Evolutionary conservation across 2,888 invertebrate species (phyloP).

Genomic region (Drosophila pegasa): DNA sequence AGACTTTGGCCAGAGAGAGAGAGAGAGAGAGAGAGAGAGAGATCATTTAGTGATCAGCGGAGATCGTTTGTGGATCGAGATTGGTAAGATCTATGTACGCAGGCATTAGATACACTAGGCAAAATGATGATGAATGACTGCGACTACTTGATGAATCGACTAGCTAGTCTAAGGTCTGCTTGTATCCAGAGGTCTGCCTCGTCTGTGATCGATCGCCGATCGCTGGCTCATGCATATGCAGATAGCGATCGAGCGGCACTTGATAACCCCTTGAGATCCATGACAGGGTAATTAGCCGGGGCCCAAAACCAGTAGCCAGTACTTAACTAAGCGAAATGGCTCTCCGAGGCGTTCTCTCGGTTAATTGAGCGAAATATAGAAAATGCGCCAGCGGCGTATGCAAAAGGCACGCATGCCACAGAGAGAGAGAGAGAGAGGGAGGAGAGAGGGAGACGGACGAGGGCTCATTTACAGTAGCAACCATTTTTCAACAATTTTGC

Average conservation of each 20-base stretch:
- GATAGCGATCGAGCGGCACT: conserved; percentile 10
- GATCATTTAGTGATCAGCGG: conserved; percentile 43
- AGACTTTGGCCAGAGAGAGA: conserved; percentile 22
- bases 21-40: conserved; percentile 25
- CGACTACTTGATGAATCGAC: too few species aligned
- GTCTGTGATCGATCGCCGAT: conserved; percentile 21
- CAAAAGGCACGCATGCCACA: conserved; percentile 15
- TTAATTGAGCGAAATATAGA: conserved; percentile 58
- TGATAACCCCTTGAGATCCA: conserved; percentile 10
- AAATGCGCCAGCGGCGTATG: conserved; percentile 43
- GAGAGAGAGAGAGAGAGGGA: too few species aligned
- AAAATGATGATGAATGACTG: too few species aligned
- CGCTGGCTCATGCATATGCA: conserved; percentile 22
- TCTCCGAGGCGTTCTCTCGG: conserved; percentile 38
- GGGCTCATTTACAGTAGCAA: conserved; percentile 71
- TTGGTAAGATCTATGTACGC: neutral
- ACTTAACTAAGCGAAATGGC: conserved; percentile 59
- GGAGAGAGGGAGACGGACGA: too few species aligned
- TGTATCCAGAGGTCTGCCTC: too few species aligned
- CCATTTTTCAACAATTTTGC: conserved; percentile 77
- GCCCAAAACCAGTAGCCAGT: conserved; percentile 65
- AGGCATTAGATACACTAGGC: neutral
- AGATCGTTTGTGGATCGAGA: conserved; percentile 5
- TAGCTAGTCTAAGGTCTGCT: too few species aligned
- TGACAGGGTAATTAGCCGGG: conserved; percentile 43